These are phyloP conservation scores for Drosophila trapezifrons DNA, from an alignment of 1,140 invertebrate species.

Conservation along the genomic window DNA sequence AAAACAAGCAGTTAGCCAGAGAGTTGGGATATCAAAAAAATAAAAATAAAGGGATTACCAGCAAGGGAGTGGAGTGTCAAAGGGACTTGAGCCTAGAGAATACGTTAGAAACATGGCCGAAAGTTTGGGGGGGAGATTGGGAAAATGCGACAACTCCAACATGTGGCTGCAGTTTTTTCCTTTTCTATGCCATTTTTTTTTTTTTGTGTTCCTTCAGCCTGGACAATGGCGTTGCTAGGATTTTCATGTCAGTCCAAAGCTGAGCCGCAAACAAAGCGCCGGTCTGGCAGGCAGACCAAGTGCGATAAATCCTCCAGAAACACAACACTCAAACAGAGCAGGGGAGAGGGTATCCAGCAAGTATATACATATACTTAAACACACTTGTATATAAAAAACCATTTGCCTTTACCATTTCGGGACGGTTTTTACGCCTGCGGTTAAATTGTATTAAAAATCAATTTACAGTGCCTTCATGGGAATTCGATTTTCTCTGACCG, in stretches of 20 bases:
- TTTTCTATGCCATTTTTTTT: constrained; percentile 20
- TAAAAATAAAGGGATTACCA: constrained; percentile 33
- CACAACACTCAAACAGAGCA: constrained; percentile 51
- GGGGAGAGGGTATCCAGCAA: constrained; percentile 17
- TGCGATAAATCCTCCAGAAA: constrained; percentile 77
- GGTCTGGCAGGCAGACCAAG: constrained; percentile 59
- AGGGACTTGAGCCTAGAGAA: constrained; percentile 39
- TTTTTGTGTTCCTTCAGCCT: constrained; percentile 5
- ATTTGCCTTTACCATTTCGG: constrained; percentile 31
- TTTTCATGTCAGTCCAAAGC: constrained; percentile 73
- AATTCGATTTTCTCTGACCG: constrained; percentile 38
- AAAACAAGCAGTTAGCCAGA: constrained; percentile 55
- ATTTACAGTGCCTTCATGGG: constrained; percentile 43
- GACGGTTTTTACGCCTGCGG: constrained; percentile 38
- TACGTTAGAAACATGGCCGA: constrained; percentile 32
- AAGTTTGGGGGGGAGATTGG: not conserved
- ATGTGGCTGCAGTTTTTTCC: constrained; percentile 73
- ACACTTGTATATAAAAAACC: constrained; percentile 34
- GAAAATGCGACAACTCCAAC: constrained; percentile 47
- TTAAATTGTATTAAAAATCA: constrained; percentile 58
- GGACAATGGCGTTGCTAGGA: constrained; percentile 66
- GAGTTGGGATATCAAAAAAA: constrained; percentile 20
- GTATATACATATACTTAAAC: constrained; percentile 30
- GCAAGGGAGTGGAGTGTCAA: constrained; percentile 47
- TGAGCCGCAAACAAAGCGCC: constrained; percentile 73